Evolutionary conservation across 2,113 vertebrate genomes (phyloP).

Genomic region (Acinonyx jubatus): DNA sequence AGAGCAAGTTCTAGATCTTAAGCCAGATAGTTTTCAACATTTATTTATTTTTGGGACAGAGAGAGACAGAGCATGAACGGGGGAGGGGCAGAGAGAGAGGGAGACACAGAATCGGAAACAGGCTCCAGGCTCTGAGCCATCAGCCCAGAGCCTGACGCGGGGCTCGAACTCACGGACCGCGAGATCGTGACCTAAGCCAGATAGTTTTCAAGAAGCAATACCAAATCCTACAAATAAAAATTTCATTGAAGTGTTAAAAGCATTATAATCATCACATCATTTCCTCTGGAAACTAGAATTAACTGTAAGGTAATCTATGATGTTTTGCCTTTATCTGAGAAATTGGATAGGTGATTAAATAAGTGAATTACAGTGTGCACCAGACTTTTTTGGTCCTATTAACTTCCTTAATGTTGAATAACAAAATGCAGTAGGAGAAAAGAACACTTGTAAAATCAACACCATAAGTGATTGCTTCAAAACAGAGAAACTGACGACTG

Average conservation of each 20-base stretch:
- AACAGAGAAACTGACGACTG: neutral
- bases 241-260: conserved; percentile 19
- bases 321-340: conserved; percentile 29
- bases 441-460: conserved; percentile 26
- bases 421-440: neutral
- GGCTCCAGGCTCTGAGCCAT: no score
- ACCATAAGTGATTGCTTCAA: neutral
- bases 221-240: conserved; percentile 27
- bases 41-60: no score
- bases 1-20: conserved; percentile 5
- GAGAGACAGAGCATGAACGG: no score
- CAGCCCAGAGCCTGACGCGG: no score
- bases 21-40: conserved; percentile 6
- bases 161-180: no score
- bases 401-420: conserved; percentile 16
- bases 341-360: conserved; percentile 43
- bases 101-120: no score
- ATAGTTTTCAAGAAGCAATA: conserved; percentile 38
- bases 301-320: neutral
- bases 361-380: neutral
- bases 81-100: no score
- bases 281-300: conserved; percentile 38
- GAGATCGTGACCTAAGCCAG: no score
- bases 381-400: neutral
- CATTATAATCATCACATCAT: neutral